Evolutionary conservation across 2,888 invertebrate genomes (phyloP).

Genomic region (Habrosyne pyritoides): DNA sequence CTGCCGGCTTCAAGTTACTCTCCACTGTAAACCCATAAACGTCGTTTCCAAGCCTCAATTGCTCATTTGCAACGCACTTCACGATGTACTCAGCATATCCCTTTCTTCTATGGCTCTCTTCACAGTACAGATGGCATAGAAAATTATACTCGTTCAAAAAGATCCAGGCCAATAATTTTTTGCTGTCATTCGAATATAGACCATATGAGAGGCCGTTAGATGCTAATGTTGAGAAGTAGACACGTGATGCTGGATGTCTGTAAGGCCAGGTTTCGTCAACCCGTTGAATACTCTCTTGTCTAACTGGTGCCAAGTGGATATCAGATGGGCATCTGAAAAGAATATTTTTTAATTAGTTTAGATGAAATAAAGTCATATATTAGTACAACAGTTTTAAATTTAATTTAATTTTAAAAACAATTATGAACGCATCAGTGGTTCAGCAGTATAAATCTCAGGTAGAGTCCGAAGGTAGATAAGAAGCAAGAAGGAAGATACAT

Average conservation of each 20-base stretch:
- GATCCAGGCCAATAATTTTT: conserved; percentile 34
- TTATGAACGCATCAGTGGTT: no score
- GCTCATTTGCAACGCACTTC: conserved; percentile 30
- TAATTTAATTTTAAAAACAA: no score
- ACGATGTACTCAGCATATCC: conserved; percentile 36
- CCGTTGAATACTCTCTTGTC: conserved; percentile 24
- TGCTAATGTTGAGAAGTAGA: conserved; percentile 28
- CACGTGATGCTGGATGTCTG: conserved; percentile 17
- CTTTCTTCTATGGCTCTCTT: conserved; percentile 29
- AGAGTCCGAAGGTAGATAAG: no score
- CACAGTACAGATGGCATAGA: conserved; percentile 35
- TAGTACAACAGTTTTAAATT: background rate
- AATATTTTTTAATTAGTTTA: background rate
- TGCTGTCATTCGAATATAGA: conserved; percentile 26
- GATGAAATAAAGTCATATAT: background rate
- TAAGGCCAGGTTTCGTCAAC: conserved; percentile 34
- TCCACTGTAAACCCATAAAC: conserved; percentile 30
- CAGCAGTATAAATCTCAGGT: no score
- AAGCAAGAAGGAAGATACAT: no score
- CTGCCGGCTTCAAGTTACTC: conserved; percentile 29
- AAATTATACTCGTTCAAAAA: conserved; percentile 39
- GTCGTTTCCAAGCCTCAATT: conserved; percentile 29
- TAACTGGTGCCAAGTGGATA: conserved; percentile 28
- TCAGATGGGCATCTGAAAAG: conserved; percentile 26
- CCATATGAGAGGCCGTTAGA: conserved; percentile 30